Base-by-base conservation (phyloP, 2,797 vertebrate genomes). In the Bovichtus diacanthus region DNA sequence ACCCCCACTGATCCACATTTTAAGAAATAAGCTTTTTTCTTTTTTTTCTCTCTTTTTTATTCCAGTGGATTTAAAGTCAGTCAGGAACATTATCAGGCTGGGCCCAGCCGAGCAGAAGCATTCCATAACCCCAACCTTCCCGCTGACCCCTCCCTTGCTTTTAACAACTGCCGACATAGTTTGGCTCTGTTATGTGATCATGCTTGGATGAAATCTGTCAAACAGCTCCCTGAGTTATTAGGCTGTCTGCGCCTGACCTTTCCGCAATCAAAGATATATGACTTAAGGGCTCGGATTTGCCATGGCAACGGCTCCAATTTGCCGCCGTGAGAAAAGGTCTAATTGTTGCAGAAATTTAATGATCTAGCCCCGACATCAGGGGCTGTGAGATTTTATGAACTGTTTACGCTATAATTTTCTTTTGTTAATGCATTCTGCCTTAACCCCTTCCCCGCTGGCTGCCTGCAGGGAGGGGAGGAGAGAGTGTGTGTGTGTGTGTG, bases 301-400 rank as follows among this genome's bases (percentile, higher is more conserved):
- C 97, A 99, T 99, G 97, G 97, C 98, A 99, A 99, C 98, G 96
- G 95, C 96, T 98, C 97, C 97, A 98, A 98, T 99, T 98, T 98
- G 97, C 97, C 96, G 97, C 97, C 96, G 96, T 97, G 97, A 99
- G 96, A 97, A 99, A 99, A 98, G 97, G 97, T 98, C 97, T 99
- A 99, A 99, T 99, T 99, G 98, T 99, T 98, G 97, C 97, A 98
- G 97, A 98, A 99, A 98, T 99, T 97, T 98, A 99, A 99, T 99
- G 97, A 99, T 99, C 97, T 98, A 97, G 97, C 97, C 96, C 97
- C 97, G 97, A 98, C 97, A 98, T 99, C 96, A 97, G 97, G 97
- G 97, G 97, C 97, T 98, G 97, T 97, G 97, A 98, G 97, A 97
- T 98, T 99, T 99, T 99, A 99, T 99, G 97, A 99, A 99, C 97